Conservation (phyloP, 1,140 invertebrate species). For the Frieseomelitta varia region DNA sequence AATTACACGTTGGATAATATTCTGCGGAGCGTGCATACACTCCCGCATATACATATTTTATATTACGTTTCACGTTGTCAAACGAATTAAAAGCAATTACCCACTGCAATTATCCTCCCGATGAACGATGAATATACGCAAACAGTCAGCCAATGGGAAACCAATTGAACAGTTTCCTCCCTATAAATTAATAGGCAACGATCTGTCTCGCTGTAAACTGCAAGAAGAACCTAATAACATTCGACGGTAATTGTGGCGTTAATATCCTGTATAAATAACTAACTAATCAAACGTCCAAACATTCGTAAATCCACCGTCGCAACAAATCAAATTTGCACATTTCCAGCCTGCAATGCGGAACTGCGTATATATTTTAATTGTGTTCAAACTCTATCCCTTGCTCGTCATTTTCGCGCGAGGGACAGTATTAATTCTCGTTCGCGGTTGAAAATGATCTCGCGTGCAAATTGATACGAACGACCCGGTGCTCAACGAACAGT, state of each 20-base stretch:
- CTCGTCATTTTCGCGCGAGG: background rate
- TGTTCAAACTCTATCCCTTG: background rate
- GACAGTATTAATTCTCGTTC: too few relatives aligned
- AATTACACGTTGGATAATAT: background rate
- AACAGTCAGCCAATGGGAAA: background rate
- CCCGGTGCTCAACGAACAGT: too few relatives aligned
- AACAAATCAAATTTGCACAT: background rate
- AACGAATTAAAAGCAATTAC: slow-evolving; percentile 1
- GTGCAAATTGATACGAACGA: too few relatives aligned
- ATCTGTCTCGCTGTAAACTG: too few relatives aligned
- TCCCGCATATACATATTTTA: background rate
- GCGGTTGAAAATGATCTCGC: too few relatives aligned
- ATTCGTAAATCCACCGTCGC: background rate
- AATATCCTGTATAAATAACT: too few relatives aligned
- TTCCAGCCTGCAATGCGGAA: too few relatives aligned
- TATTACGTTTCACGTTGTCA: background rate
- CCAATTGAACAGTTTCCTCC: background rate
- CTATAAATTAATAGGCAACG: background rate
- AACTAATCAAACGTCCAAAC: background rate
- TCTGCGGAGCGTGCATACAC: background rate
- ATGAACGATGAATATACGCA: background rate
- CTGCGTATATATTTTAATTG: background rate
- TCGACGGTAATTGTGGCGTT: too few relatives aligned
- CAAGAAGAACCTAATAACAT: too few relatives aligned
- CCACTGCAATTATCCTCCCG: background rate